A percentile compares a stretch with the other conserved stretches of the same genome.
Evolutionary conservation across 2,888 invertebrate species (phyloP).

Genomic region (Ectemnius cavifrons): DNA sequence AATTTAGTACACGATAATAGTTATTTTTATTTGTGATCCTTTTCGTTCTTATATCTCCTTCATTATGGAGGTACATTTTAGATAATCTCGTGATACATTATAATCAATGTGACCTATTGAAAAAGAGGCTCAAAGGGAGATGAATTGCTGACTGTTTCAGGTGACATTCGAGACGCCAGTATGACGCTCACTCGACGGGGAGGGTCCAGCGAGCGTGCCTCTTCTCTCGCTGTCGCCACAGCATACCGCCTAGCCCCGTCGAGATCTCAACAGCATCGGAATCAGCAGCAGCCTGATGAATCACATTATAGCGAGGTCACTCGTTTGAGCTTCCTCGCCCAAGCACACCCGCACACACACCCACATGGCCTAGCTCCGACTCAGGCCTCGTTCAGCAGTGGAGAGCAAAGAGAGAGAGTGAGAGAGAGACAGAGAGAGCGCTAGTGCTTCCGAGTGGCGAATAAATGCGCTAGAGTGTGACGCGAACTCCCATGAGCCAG

Average conservation of each 20-base stretch:
- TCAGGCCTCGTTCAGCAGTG: background rate
- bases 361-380: slow-evolving; percentile 30
- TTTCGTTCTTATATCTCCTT: too few species aligned
- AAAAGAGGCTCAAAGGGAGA: too few species aligned
- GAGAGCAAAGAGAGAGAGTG: background rate
- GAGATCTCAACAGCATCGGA: slow-evolving; percentile 27
- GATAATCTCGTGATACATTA: too few species aligned
- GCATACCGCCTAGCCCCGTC: slow-evolving; percentile 73
- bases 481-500: background rate
- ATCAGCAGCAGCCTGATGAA: slow-evolving; percentile 17
- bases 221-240: slow-evolving; percentile 70
- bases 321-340: slow-evolving; percentile 44
- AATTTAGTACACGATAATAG: too few species aligned
- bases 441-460: background rate
- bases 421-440: background rate
- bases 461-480: slow-evolving; percentile 9
- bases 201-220: slow-evolving; percentile 73
- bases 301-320: slow-evolving; percentile 29
- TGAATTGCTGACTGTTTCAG: slow-evolving; percentile 53
- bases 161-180: slow-evolving; percentile 76
- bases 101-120: too few species aligned
- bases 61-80: too few species aligned
- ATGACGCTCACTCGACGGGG: slow-evolving; percentile 76
- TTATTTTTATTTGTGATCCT: too few species aligned
- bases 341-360: slow-evolving; percentile 23